Conservation (phyloP, 2,888 invertebrate species). For the Peribatodes rhomboidaria region DNA sequence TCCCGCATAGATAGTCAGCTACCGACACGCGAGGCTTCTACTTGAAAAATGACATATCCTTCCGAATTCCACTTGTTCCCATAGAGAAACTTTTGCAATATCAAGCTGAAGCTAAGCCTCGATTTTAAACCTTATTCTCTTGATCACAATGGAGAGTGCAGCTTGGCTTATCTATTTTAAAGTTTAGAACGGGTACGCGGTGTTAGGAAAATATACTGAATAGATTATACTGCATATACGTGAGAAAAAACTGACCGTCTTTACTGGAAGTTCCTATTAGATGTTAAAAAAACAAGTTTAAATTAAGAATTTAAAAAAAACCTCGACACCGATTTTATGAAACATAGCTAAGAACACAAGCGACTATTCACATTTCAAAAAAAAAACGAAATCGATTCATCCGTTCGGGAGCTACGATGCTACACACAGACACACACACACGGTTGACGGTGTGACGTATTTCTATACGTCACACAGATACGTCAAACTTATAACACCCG, state of each 20-base stretch:
- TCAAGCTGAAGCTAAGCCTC: conserved; percentile 6
- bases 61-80: conserved; percentile 29
- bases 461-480: no score
- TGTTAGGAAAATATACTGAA: conserved; percentile 7
- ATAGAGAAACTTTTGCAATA: conserved; percentile 25
- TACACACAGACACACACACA: no score
- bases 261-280: background rate
- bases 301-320: no score
- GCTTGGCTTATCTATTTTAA: conserved; percentile 7
- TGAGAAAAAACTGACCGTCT: background rate
- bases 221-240: background rate
- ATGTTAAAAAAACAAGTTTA: background rate
- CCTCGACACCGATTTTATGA: no score
- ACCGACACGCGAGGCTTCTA: conserved; percentile 17
- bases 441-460: no score
- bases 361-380: no score
- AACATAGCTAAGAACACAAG: no score
- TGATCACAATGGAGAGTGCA: conserved; percentile 4
- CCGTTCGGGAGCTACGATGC: no score
- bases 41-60: conserved; percentile 38
- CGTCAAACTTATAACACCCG: no score
- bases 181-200: background rate
- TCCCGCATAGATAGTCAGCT: conserved; percentile 9
- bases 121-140: conserved; percentile 20
- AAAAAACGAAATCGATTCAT: no score